phyloP scores from a whole-genome alignment of 2,888 invertebrate genomes.

The Athalia rosae region DNA sequence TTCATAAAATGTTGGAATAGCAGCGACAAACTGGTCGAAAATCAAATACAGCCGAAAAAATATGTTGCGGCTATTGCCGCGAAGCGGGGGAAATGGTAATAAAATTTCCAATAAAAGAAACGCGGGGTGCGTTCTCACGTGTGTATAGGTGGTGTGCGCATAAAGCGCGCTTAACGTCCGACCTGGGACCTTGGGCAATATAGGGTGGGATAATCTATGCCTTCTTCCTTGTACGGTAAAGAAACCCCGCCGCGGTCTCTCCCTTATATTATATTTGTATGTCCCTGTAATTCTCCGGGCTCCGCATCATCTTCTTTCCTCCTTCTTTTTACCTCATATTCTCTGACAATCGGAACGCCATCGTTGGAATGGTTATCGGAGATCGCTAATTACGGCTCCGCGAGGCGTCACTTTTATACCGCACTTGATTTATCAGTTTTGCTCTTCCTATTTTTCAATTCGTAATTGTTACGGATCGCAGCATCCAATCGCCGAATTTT shows the following conservation, averaged over 20 bases:
- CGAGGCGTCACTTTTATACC: too few species aligned
- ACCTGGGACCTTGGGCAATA: slow-evolving; percentile 27
- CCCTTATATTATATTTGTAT: slow-evolving; percentile 8
- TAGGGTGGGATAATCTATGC: slow-evolving; percentile 30
- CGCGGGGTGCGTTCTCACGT: slow-evolving; percentile 3
- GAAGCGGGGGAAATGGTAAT: slow-evolving; percentile 31
- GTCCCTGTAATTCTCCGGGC: background rate
- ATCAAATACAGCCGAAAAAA: slow-evolving; percentile 32
- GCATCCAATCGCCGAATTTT: too few species aligned
- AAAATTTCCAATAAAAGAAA: slow-evolving; percentile 43
- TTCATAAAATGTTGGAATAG: slow-evolving; percentile 12
- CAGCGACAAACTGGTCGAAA: slow-evolving; percentile 27
- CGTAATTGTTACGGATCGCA: too few species aligned
- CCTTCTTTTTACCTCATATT: too few species aligned
- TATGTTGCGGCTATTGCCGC: slow-evolving; percentile 28
- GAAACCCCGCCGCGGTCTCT: background rate
- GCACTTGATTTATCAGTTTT: too few species aligned
- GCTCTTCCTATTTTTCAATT: too few species aligned
- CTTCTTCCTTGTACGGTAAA: background rate
- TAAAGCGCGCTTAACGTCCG: slow-evolving; percentile 14
- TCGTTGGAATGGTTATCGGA: too few species aligned
- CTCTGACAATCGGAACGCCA: too few species aligned
- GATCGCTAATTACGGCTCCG: too few species aligned
- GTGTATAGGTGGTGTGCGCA: background rate
- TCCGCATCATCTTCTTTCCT: background rate